phyloP scores from a whole-genome alignment of 2,888 invertebrate genomes.

The Cantharis nigra region DNA sequence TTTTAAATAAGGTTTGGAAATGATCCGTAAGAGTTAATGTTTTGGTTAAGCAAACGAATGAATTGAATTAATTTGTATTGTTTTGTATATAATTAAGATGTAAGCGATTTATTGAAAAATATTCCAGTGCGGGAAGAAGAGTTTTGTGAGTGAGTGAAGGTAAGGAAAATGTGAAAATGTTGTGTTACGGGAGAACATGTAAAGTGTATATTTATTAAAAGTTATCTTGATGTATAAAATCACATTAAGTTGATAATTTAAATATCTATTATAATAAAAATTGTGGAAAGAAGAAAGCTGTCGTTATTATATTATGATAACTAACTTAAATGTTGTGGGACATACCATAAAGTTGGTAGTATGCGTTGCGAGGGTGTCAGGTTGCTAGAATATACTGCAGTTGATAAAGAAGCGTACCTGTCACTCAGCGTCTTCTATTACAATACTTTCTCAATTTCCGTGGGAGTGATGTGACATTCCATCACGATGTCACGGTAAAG shows the following conservation, averaged over 20 bases:
- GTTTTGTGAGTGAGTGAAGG: too few species aligned
- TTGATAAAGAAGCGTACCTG: conserved; percentile 56
- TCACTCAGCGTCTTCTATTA: conserved; percentile 54
- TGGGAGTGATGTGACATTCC: conserved; percentile 55
- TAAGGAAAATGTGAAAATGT: too few species aligned
- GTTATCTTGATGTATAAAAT: background rate
- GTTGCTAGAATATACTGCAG: conserved; percentile 51
- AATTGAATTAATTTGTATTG: too few species aligned
- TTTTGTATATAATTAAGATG: too few species aligned
- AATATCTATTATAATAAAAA: background rate
- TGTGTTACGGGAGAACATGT: too few species aligned
- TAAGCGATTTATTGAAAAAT: too few species aligned
- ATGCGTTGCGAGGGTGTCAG: conserved; percentile 49
- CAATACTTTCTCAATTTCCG: conserved; percentile 57
- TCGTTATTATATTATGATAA: background rate
- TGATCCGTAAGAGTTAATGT: too few species aligned
- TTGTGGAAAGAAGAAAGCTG: background rate
- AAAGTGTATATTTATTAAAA: background rate
- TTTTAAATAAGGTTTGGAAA: too few species aligned
- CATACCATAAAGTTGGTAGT: conserved; percentile 47
- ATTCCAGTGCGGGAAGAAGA: too few species aligned
- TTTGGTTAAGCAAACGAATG: too few species aligned
- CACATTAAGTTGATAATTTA: background rate
- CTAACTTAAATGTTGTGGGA: conserved; percentile 28
- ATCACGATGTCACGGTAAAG: conserved; percentile 54